These are phyloP conservation scores for Triplophysa yarkandensis DNA, from an alignment of 2,797 vertebrate species.

Conservation along the genomic window DNA sequence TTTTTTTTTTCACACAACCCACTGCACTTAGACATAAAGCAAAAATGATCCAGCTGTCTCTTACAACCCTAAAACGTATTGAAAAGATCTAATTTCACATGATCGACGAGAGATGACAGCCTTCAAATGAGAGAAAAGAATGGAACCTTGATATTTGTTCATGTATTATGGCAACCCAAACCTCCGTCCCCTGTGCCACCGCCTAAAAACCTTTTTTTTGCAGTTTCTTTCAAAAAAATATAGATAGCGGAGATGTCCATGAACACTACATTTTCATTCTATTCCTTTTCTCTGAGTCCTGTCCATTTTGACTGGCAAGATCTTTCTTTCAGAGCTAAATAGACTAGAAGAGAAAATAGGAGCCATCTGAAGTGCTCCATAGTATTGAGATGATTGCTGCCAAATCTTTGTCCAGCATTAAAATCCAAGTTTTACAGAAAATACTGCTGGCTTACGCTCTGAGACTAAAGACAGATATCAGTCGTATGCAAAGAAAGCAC, in stretches of 20 bases:
- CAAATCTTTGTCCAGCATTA: not conserved
- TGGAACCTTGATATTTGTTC: constrained; percentile 22
- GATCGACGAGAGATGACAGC: constrained; percentile 1
- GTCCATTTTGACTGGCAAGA: constrained; percentile 15
- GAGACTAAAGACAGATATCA: constrained; percentile 5
- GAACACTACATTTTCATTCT: constrained; percentile 14
- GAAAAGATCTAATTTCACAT: constrained; percentile 15
- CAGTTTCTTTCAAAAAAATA: constrained; percentile 25
- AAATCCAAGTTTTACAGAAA: constrained; percentile 26
- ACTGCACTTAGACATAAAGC: constrained; percentile 5
- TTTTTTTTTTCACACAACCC: constrained; percentile 1
- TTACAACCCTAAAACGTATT: constrained; percentile 12
- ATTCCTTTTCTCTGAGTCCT: not conserved
- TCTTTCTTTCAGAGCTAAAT: constrained; percentile 11
- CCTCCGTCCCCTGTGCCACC: not conserved
- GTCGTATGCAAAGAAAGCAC: not conserved
- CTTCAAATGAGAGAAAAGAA: constrained; percentile 23
- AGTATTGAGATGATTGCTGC: constrained; percentile 37
- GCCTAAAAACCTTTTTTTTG: constrained; percentile 1
- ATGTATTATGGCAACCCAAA: not conserved
- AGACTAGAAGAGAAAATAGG: constrained; percentile 31
- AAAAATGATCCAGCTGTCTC: constrained; percentile 28
- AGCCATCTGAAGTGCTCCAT: constrained; percentile 43
- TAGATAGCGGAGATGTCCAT: constrained; percentile 2
- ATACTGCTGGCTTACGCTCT: constrained; percentile 17